Evolutionary conservation across 1,140 invertebrate species (phyloP), one percentile per base, ranked within the genome.

Genomic region (Limonius californicus): DNA sequence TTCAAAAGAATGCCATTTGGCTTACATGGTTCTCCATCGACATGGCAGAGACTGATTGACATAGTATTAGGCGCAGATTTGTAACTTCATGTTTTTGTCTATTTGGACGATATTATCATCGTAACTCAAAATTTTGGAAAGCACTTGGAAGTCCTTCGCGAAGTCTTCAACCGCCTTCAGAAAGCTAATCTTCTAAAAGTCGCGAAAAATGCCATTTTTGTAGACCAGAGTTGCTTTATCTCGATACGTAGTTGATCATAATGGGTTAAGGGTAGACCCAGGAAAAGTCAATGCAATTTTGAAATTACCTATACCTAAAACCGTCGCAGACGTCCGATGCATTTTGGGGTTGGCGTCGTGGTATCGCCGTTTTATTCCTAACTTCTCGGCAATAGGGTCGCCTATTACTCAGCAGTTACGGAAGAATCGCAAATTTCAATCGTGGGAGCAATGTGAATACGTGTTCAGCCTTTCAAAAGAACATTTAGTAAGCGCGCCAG

Each of bases 301-400:
- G n/a, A n/a, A n/a, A n/a, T 16, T 72, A 66, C 19, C 75, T 3
- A 70, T 73, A 1, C 75, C 75, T 8, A 30, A 71, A 64, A 74
- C 67, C 64, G 57, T 72, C 3, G 77, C 73, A 53, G 73, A 79
- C 43, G 15, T 82, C 0, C 57, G 76, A 16, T 54, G 72, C 1
- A 81, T 82, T 63, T 57, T 81, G 0, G 79, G 80, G 2, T 76
- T 80, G 58, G 67, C 73, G 0, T 68, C 69, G 0, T 78, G 74
- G 75, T 77, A 77, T 42, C 54, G 75, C 0, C 30, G 68, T 0
- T 78, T 79, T 57, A 65, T 77, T 0, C 42, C 56, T 0, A 65
- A 76, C 30, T 79, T 75, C 57, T 68, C 76, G 0, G 55, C 32
- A 2, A 53, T 73, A 0, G 55, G 70, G 8, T 59, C 55, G 9